A percentile compares a stretch with the other conserved stretches of the same genome.
phyloP scores from a whole-genome alignment of 2,797 vertebrate species.

The Danio choprae region DNA sequence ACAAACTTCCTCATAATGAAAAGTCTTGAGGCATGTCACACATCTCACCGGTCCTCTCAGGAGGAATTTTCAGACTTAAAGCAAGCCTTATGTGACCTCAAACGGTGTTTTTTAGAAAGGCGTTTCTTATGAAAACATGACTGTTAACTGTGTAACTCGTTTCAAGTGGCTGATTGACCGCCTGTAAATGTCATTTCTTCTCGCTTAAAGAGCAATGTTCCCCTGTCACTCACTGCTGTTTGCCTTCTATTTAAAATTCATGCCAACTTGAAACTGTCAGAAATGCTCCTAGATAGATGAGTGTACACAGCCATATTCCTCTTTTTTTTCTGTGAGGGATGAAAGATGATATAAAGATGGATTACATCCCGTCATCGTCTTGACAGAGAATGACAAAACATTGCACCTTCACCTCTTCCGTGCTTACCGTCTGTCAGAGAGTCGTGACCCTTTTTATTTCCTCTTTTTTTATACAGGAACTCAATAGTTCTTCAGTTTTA shows the following conservation, averaged over 20 bases:
- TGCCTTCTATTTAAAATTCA: constrained; percentile 40
- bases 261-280: constrained; percentile 29
- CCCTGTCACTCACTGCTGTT: constrained; percentile 36
- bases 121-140: constrained; percentile 19
- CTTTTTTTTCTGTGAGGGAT: background rate
- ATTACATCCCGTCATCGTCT: constrained; percentile 1
- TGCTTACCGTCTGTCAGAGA: background rate
- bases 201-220: constrained; percentile 20
- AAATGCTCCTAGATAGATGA: constrained; percentile 27
- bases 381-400: constrained; percentile 42
- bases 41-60: constrained; percentile 29
- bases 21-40: constrained; percentile 12
- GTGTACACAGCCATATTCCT: constrained; percentile 1
- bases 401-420: constrained; percentile 26
- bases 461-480: background rate
- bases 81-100: background rate
- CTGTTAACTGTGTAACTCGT: background rate
- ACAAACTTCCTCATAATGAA: constrained; percentile 8
- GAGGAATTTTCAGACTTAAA: background rate
- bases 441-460: background rate
- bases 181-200: constrained; percentile 27
- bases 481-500: background rate
- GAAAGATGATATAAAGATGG: constrained; percentile 39
- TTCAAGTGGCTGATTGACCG: constrained; percentile 9
- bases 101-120: background rate